Conservation (phyloP, 2,797 vertebrate genomes). For the Ispidina lecontei region DNA sequence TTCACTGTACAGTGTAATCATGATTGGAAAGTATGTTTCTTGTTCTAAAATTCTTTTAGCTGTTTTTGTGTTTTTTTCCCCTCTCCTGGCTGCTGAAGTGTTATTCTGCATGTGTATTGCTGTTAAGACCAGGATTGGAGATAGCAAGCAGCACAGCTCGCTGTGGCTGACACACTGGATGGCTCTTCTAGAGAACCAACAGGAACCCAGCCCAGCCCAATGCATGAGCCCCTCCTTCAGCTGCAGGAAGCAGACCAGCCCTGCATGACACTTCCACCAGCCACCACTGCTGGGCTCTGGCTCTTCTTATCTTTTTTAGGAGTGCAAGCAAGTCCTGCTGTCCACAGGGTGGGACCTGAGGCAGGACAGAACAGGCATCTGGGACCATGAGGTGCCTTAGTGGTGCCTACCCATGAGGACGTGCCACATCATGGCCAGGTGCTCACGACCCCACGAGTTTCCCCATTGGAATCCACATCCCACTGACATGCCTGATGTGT, state of each 20-base stretch:
- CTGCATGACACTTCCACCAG: neutral
- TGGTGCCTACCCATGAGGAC: neutral
- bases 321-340: neutral
- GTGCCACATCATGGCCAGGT: too few relatives aligned
- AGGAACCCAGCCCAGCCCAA: neutral
- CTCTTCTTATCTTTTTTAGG: too few relatives aligned
- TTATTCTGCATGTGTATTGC: neutral
- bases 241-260: neutral
- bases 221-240: constrained; percentile 68
- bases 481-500: neutral
- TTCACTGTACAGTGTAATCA: neutral
- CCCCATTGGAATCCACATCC: too few relatives aligned
- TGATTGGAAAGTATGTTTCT: neutral
- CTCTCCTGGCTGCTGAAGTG: neutral
- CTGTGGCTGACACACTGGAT: fast-evolving
- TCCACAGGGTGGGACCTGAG: neutral
- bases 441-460: neutral
- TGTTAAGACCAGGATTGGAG: neutral
- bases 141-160: neutral
- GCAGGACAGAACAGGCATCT: neutral
- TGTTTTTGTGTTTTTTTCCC: neutral
- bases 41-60: neutral
- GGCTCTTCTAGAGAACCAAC: neutral
- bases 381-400: neutral
- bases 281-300: neutral